These are phyloP conservation scores for Drosophila rufa DNA, from an alignment of 1,140 invertebrate species.

Conservation along the genomic window DNA sequence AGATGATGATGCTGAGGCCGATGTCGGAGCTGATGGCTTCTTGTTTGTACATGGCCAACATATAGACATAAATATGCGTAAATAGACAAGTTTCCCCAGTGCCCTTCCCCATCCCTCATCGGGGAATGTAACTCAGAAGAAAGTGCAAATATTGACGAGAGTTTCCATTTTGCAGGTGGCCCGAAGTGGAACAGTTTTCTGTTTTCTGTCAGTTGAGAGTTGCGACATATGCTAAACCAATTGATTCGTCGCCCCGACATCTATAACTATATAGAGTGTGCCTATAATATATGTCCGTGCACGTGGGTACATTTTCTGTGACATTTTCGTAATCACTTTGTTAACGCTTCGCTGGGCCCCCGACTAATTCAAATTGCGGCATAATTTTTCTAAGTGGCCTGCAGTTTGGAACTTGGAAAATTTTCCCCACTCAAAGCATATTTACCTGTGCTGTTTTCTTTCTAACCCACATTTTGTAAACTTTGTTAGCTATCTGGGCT, in stretches of 20 bases:
- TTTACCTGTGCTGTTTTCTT: conserved; percentile 1
- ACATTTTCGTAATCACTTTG: conserved; percentile 64
- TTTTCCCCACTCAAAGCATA: background rate
- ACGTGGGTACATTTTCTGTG: conserved; percentile 23
- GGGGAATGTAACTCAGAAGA: conserved; percentile 56
- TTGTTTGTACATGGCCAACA: conserved; percentile 75
- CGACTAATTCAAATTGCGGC: conserved; percentile 17
- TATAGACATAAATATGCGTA: conserved; percentile 78
- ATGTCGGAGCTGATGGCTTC: conserved; percentile 55
- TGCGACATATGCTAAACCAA: conserved; percentile 61
- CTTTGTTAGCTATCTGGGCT: conserved; percentile 26
- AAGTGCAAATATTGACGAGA: conserved; percentile 75
- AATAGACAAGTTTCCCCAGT: conserved; percentile 56
- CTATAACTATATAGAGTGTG: background rate
- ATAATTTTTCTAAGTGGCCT: conserved; percentile 23
- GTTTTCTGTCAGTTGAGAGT: conserved; percentile 10
- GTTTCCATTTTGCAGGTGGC: conserved; percentile 50
- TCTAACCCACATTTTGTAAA: conserved; percentile 11
- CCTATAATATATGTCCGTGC: conserved; percentile 8
- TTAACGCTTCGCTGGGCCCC: conserved; percentile 60
- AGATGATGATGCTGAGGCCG: conserved; percentile 21
- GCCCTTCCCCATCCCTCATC: background rate
- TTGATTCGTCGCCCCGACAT: conserved; percentile 50
- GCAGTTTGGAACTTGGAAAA: background rate
- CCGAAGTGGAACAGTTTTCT: conserved; percentile 45